These are phyloP conservation scores for Myrmecophaga tridactyla DNA, from an alignment of 2,113 vertebrate genomes.

Conservation along the genomic window DNA sequence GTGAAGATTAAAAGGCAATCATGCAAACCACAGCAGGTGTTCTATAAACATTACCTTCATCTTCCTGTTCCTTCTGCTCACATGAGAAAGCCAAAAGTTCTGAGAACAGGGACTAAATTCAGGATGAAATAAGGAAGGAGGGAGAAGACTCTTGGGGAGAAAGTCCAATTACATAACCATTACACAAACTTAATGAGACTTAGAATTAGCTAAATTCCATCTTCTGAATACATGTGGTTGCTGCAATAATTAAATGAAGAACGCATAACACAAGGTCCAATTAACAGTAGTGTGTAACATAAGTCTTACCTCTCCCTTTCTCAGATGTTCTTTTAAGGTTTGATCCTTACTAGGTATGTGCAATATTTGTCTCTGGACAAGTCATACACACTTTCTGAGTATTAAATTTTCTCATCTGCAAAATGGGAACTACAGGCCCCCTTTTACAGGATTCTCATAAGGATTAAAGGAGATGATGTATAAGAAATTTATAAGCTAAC, in stretches of 20 bases:
- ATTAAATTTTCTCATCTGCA: neutral
- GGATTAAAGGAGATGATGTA: neutral
- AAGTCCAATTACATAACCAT: neutral
- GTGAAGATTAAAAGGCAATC: neutral
- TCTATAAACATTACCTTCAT: neutral
- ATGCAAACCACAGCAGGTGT: neutral
- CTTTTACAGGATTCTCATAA: neutral
- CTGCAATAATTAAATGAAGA: neutral
- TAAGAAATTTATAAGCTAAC: neutral
- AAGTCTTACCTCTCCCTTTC: neutral
- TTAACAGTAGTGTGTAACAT: neutral
- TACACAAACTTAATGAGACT: neutral
- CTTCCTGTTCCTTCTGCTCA: neutral
- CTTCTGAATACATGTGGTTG: neutral
- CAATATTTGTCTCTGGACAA: conserved; percentile 8
- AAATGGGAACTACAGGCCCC: neutral
- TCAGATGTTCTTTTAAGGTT: no score
- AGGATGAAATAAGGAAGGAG: neutral
- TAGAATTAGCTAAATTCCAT: neutral
- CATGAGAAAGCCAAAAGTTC: neutral
- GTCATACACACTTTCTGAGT: neutral
- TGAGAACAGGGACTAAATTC: neutral
- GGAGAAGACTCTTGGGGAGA: neutral
- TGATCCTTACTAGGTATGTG: neutral
- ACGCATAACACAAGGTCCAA: neutral